phyloP scores from a whole-genome alignment of 2,113 vertebrate species.

The Hylia prasina region DNA sequence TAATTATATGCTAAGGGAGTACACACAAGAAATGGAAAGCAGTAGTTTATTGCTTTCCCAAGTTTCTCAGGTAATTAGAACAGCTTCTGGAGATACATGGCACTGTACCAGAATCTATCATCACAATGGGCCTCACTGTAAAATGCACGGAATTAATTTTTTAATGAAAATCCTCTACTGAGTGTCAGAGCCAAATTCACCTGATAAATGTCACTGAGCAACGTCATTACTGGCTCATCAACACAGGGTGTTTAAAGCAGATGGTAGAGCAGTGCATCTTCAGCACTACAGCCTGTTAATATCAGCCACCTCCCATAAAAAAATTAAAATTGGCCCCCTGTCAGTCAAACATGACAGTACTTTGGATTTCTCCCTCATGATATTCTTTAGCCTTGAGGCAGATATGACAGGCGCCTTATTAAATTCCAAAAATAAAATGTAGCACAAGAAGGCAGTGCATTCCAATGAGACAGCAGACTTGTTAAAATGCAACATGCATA shows the following conservation, averaged over 20 bases:
- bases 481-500: slow-evolving; percentile 79
- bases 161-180: slow-evolving; percentile 72
- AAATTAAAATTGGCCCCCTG: slow-evolving; percentile 79
- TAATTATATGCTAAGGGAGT: slow-evolving; percentile 71
- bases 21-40: slow-evolving; percentile 64
- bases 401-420: slow-evolving; percentile 85
- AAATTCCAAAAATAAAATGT: slow-evolving; percentile 84
- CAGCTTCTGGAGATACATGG: slow-evolving; percentile 61
- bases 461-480: slow-evolving; percentile 79
- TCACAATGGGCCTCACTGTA: slow-evolving; percentile 63
- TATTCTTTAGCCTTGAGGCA: slow-evolving; percentile 82
- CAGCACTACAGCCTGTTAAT: slow-evolving; percentile 67
- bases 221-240: slow-evolving; percentile 74
- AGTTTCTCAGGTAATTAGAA: slow-evolving; percentile 75
- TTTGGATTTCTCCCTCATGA: slow-evolving; percentile 77
- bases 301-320: slow-evolving; percentile 72
- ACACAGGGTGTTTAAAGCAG: slow-evolving; percentile 65
- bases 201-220: slow-evolving; percentile 74
- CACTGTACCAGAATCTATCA: slow-evolving; percentile 73
- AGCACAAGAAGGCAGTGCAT: slow-evolving; percentile 76
- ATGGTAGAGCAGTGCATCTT: slow-evolving; percentile 64
- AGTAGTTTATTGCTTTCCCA: slow-evolving; percentile 73
- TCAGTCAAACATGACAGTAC: slow-evolving; percentile 84
- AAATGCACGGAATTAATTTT: slow-evolving; percentile 72
- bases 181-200: slow-evolving; percentile 63